A percentile compares a stretch with the other conserved stretches of the same genome.
phyloP scores from a whole-genome alignment of 2,888 invertebrate genomes.

The Drosophila paramelanica region DNA sequence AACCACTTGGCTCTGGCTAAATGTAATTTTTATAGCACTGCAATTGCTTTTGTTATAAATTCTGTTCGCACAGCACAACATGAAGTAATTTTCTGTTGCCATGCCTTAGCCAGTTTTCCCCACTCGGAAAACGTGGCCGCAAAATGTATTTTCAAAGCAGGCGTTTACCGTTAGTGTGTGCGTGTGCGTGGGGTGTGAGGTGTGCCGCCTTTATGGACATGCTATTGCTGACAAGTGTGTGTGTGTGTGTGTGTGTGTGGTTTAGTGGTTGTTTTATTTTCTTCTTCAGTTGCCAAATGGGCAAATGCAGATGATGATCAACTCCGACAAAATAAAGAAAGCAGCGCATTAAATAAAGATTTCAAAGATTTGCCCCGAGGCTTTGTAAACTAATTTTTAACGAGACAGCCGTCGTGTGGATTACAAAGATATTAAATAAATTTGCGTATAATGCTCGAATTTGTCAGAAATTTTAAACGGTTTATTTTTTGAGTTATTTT shows the following conservation, averaged over 20 bases:
- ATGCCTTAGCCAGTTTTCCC: slow-evolving; percentile 1
- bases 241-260: slow-evolving; percentile 21
- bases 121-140: background rate
- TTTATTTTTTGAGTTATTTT: background rate
- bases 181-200: background rate
- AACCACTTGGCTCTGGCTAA: slow-evolving; percentile 38
- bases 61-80: slow-evolving; percentile 47
- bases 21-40: slow-evolving; percentile 76
- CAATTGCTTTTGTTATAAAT: slow-evolving; percentile 75
- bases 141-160: slow-evolving; percentile 18
- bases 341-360: slow-evolving; percentile 51
- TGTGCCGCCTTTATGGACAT: slow-evolving; percentile 37
- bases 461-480: slow-evolving; percentile 1
- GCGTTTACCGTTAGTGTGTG: slow-evolving; percentile 20
- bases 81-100: slow-evolving; percentile 38
- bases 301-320: slow-evolving; percentile 39
- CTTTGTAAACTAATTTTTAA: slow-evolving; percentile 33
- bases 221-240: slow-evolving; percentile 35
- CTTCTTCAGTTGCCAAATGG: slow-evolving; percentile 47
- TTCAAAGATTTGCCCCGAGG: slow-evolving; percentile 30
- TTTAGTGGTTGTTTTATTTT: slow-evolving; percentile 46
- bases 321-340: slow-evolving; percentile 47
- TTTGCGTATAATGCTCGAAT: background rate
- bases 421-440: slow-evolving; percentile 20
- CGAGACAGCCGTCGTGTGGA: slow-evolving; percentile 39